Base-by-base conservation (phyloP, 2,797 vertebrate genomes). In the Alauda arvensis region DNA sequence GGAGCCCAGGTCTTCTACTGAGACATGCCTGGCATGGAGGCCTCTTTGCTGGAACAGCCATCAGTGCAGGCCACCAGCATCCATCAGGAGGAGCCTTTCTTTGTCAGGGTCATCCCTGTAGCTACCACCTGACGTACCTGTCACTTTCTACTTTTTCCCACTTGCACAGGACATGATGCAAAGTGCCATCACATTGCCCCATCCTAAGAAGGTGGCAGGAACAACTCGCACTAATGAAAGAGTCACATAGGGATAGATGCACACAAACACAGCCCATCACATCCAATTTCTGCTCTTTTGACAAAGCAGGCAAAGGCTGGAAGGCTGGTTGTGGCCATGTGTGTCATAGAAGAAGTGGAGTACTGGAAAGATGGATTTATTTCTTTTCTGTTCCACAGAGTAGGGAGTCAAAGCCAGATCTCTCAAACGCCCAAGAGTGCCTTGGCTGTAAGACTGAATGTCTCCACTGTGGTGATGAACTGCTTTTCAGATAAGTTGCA, bases 401-500 rank as follows among this genome's bases (percentile, higher is more conserved):
- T 12, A 8, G 16, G 24, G 16, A 77, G 16, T 55, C 43, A 82
- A 90, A 67, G 20, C 6, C 62, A 79, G 37, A n/a, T 34, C 28
- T 91, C 46, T 5, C 28, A 76, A 24, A 46, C 70, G 49, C 28
- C 14, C 40, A 21, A 5, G 9, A 60, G 15, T 33, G 23, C 40
- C 52, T 75, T 56, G 72, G 42, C 25, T 17, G 0, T 60, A 70
- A 31, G 48, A 62, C 45, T 53, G 56, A 66, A 69, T 40, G 19
- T 46, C 33, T 80, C 53, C 48, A 39, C 49, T 71, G n/a, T 65
- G 65, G 55, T 77, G 77, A 74, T 70, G 37, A 85, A 57, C 24
- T 45, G 20, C 40, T 63, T 87, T 94, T 85, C 67, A 79, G 37
- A 87, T 34, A 61, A 90, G 37, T 24, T 89, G 40, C 62, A 76